Conservation (phyloP, 2,113 vertebrate genomes). For the Microcebus murinus region DNA sequence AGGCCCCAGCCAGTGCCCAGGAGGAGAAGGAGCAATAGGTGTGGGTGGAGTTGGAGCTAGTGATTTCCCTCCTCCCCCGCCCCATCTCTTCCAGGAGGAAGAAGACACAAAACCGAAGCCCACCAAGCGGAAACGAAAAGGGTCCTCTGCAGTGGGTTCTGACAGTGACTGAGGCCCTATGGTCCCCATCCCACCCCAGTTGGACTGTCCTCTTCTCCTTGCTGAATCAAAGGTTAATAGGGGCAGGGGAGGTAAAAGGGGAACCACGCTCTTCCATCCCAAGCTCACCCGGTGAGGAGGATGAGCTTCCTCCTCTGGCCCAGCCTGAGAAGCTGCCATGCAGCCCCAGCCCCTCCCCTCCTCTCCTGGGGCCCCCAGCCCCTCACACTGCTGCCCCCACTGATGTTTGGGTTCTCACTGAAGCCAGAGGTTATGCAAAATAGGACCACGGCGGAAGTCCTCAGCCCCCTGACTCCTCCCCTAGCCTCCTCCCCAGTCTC, state of each 20-base stretch:
- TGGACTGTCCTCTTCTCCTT: background rate
- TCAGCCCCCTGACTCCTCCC: background rate
- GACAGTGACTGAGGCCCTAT: slow-evolving; percentile 93
- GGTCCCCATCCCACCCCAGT: background rate
- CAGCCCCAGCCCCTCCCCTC: background rate
- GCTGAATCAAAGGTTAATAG: slow-evolving; percentile 21
- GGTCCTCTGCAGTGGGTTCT: slow-evolving; percentile 93
- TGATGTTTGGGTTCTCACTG: background rate
- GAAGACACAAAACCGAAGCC: slow-evolving; percentile 96
- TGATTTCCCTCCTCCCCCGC: too few species aligned
- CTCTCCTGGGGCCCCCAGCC: background rate
- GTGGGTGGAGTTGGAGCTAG: fast-evolving
- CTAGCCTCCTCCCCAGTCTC: background rate
- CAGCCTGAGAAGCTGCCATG: background rate
- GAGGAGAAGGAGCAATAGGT: fast-evolving
- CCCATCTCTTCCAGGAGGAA: slow-evolving; percentile 88
- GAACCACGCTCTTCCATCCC: background rate
- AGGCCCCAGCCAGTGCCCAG: background rate
- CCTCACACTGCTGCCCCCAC: background rate
- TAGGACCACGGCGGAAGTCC: background rate
- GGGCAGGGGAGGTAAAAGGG: background rate
- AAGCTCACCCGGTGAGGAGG: background rate
- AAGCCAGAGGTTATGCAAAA: background rate
- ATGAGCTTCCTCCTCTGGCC: background rate
- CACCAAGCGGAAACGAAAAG: slow-evolving; percentile 94